Percentiles rank a stretch among this genome's conserved stretches.
phyloP scores from a whole-genome alignment of 2,113 vertebrate genomes.

The Cyphotilapia sp. region DNA sequence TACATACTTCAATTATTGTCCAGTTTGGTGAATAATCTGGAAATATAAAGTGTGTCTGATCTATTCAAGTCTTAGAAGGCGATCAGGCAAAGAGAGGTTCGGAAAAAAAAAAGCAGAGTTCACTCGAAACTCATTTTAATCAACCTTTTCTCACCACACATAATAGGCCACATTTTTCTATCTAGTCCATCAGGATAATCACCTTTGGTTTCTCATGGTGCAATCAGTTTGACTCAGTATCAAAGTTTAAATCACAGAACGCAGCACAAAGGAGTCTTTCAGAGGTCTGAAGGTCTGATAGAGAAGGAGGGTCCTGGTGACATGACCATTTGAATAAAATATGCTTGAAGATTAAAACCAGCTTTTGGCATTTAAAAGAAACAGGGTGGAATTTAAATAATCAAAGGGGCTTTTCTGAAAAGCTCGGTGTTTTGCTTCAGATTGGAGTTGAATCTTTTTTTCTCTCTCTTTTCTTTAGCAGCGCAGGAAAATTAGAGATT shows the following conservation, averaged over 20 bases:
- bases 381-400: conserved; percentile 27
- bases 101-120: background rate
- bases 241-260: conserved; percentile 40
- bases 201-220: conserved; percentile 40
- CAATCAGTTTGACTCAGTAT: conserved; percentile 57
- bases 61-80: background rate
- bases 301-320: conserved; percentile 7
- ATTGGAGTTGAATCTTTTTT: background rate
- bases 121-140: conserved; percentile 52
- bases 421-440: background rate
- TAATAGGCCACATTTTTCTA: conserved; percentile 50
- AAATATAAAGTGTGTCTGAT: background rate
- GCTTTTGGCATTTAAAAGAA: conserved; percentile 31
- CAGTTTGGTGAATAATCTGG: background rate
- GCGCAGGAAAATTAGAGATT: conserved; percentile 5
- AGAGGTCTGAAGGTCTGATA: conserved; percentile 28
- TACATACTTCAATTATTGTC: background rate
- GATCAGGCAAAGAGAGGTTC: background rate
- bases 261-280: conserved; percentile 51
- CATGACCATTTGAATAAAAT: conserved; percentile 26
- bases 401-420: conserved; percentile 23
- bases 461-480: background rate
- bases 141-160: conserved; percentile 43
- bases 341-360: conserved; percentile 48
- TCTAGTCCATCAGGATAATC: conserved; percentile 63